Evolutionary conservation across 2,888 invertebrate species (phyloP), one percentile per base, ranked within the genome.

Genomic region (Rosalia funebris): DNA sequence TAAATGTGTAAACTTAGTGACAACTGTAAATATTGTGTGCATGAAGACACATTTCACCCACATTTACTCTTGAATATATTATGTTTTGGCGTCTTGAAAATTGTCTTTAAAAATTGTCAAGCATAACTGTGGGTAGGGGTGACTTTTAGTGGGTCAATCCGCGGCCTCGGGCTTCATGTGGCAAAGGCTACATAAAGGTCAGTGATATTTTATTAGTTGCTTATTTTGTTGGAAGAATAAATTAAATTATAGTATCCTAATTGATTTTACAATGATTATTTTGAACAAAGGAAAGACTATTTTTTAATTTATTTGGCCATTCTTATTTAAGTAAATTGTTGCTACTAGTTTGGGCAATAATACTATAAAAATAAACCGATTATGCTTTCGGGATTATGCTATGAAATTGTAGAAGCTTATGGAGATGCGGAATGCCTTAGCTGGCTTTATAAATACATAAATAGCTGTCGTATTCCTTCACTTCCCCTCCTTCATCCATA

Each of bases 171-270:
- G 76, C 82, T 70, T 73, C 81, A 77, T 73, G 79, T 80, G 79
- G 80, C 81, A 77, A 81, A 78, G 79, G 81, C 81, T 81, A 79
- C 79, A 76, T 66, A 63, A 78, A 81, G 81, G 81, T 81, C 76
- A 81, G 81, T 81, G 77, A 71, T 65, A 62, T 66, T 59, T 64
- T 65, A 62, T 63, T 61, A 50, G 50, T 65, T 66, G 61, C 62
- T 70, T 69, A 32, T 63, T 52, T 47, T 58, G 67, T 34, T 5
- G 66, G 66, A 54, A 63, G 71, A 71, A 68, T 71, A 68, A 74
- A 71, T 74, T 70, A 70, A 66, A 62, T 57, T 20, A 55, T 57
- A 47, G 32, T 25, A 5, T 11, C 10, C 20, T 14, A 2, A 16
- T 3, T 3, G 3, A 34, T n/a, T 34, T 47, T 11, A 41, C 17